phyloP scores from a whole-genome alignment of 2,888 invertebrate genomes.

The Lasioglossum villosulum region DNA sequence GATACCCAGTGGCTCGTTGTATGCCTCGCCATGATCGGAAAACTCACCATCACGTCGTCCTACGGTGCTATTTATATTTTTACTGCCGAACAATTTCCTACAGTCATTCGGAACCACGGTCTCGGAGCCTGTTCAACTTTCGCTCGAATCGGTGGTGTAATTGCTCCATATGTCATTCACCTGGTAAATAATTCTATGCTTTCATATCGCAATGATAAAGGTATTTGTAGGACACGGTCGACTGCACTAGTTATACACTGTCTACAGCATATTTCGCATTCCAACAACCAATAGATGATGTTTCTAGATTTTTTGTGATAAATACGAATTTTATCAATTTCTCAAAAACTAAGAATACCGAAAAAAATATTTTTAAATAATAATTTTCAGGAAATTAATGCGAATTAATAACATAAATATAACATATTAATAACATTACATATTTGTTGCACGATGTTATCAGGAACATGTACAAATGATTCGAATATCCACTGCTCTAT shows the following conservation, averaged over 20 bases:
- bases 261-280: neutral
- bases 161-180: conserved; percentile 87
- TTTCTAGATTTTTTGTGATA: neutral
- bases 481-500: neutral
- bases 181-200: conserved; percentile 83
- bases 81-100: conserved; percentile 91
- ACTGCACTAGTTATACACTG: neutral
- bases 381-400: neutral
- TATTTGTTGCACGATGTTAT: neutral
- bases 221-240: neutral
- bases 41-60: conserved; percentile 90
- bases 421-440: too few relatives aligned
- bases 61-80: conserved; percentile 91
- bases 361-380: too few relatives aligned
- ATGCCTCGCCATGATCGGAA: conserved; percentile 89
- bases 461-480: neutral
- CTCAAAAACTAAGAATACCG: neutral
- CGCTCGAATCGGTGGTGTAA: conserved; percentile 87
- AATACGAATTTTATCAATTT: neutral
- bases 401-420: neutral
- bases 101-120: conserved; percentile 89
- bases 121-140: conserved; percentile 88
- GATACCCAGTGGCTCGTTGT: conserved; percentile 87
- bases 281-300: neutral
- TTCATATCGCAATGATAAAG: neutral